Conservation (phyloP, 2,888 invertebrate genomes). For the Tipula unca region DNA sequence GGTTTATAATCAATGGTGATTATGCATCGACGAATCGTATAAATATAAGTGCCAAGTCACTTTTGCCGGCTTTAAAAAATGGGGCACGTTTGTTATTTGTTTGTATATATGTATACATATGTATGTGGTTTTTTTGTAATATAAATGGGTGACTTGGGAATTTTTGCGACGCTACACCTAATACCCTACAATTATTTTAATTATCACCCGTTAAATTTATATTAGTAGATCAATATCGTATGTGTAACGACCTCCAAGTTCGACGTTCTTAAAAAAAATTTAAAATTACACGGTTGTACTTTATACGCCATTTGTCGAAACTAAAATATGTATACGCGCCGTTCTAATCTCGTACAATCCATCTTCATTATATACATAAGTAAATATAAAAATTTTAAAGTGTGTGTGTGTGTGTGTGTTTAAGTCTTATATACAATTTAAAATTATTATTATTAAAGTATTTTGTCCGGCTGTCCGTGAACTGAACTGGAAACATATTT, state of each 20-base stretch:
- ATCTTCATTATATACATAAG: neutral
- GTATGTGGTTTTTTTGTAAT: neutral
- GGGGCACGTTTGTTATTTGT: too few relatives aligned
- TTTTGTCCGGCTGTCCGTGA: conserved; percentile 8
- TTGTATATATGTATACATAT: too few relatives aligned
- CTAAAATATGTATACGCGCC: neutral
- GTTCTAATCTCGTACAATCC: neutral
- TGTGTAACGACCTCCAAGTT: neutral
- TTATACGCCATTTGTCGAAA: neutral
- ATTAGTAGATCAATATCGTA: neutral
- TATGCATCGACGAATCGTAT: too few relatives aligned
- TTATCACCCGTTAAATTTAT: neutral
- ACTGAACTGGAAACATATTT: neutral
- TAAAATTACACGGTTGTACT: neutral
- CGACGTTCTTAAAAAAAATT: neutral
- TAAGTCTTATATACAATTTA: too few relatives aligned
- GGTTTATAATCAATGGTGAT: neutral
- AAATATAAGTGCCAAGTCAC: neutral
- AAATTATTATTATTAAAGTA: too few relatives aligned
- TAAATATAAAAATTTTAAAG: neutral
- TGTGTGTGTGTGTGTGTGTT: neutral
- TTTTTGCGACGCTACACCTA: neutral
- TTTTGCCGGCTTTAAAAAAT: neutral
- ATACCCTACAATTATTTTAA: neutral
- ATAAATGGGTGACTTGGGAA: neutral